These are phyloP conservation scores for Rhinolophus sinicus DNA, from an alignment of 2,113 vertebrate genomes.

Conservation along the genomic window DNA sequence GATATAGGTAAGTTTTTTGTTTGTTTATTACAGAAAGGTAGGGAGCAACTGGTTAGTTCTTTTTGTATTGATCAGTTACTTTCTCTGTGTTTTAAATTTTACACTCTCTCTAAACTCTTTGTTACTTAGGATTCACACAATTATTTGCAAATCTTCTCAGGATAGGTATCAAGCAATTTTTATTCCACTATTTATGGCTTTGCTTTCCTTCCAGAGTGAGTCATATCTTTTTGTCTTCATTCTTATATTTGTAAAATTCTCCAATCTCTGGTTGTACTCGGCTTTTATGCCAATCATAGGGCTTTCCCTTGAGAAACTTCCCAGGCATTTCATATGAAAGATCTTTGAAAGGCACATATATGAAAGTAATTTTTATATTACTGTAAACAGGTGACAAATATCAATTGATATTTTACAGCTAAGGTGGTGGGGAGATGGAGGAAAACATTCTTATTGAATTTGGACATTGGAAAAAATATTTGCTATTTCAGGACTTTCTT, in stretches of 20 bases:
- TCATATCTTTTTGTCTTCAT: background rate
- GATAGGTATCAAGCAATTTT: background rate
- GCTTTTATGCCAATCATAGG: background rate
- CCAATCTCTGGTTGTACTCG: background rate
- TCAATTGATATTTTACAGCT: background rate
- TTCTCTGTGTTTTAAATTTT: background rate
- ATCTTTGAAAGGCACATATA: background rate
- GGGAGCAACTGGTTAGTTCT: background rate
- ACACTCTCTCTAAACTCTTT: background rate
- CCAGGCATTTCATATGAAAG: background rate
- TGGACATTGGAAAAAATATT: background rate
- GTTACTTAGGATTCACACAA: background rate
- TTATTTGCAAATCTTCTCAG: background rate
- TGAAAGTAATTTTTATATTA: background rate
- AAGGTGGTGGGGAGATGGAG: background rate
- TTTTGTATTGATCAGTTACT: background rate
- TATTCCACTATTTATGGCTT: background rate
- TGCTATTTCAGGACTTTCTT: slow-evolving; percentile 8
- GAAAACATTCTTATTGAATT: background rate
- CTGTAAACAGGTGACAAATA: background rate
- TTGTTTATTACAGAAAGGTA: background rate
- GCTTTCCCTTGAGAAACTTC: background rate
- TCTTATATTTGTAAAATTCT: background rate
- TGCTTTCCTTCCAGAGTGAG: slow-evolving; percentile 5
- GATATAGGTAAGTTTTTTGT: background rate